These are phyloP conservation scores for Nixonia krombeini DNA, from an alignment of 1,140 invertebrate species.

Conservation along the genomic window DNA sequence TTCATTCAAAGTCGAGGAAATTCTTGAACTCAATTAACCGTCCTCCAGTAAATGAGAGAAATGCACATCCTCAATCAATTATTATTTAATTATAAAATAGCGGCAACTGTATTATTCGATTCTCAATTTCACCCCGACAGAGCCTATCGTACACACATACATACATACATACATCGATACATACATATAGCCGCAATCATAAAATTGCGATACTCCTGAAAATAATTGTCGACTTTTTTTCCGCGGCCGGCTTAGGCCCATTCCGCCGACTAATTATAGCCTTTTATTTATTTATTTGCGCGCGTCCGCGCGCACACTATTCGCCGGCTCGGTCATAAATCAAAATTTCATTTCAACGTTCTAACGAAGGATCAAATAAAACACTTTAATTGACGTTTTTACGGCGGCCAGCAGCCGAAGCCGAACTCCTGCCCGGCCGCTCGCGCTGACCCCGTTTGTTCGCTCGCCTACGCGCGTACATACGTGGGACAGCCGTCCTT, in stretches of 20 bases:
- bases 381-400: conserved; percentile 74
- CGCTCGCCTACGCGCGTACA: conserved; percentile 41
- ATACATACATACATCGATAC: no score
- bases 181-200: conserved; percentile 26
- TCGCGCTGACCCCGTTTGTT: conserved; percentile 58
- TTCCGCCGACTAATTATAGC: conserved; percentile 66
- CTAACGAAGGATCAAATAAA: conserved; percentile 74
- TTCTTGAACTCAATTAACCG: no score
- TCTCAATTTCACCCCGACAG: no score
- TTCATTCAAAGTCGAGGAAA: no score
- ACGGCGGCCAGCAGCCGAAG: conserved; percentile 70
- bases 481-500: conserved; percentile 11
- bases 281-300: conserved; percentile 71
- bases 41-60: no score
- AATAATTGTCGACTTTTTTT: conserved; percentile 41
- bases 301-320: conserved; percentile 48
- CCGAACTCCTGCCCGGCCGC: conserved; percentile 62
- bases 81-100: no score
- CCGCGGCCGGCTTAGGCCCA: conserved; percentile 46
- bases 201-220: conserved; percentile 46
- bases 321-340: conserved; percentile 61
- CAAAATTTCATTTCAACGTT: conserved; percentile 74
- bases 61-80: no score
- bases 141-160: no score
- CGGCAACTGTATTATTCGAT: no score